Conservation (phyloP, 1,140 invertebrate genomes). For the Drosophila ogumai region DNA sequence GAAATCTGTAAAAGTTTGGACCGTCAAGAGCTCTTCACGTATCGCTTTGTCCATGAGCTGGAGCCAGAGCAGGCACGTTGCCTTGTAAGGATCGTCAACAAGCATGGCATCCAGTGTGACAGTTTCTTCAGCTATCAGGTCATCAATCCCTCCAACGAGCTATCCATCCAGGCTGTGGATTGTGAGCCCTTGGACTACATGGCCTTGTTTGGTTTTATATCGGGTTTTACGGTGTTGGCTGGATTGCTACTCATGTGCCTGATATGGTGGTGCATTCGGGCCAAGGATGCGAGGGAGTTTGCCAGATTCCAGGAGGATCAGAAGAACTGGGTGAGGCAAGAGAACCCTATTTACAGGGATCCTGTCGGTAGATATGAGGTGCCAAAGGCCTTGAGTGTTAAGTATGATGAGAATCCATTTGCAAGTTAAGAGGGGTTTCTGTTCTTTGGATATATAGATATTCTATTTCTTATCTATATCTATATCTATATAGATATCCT, state of each 20-base stretch:
- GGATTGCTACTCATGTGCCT: slow-evolving; percentile 85
- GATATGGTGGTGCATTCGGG: slow-evolving; percentile 84
- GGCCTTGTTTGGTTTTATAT: slow-evolving; percentile 77
- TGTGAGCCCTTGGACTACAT: slow-evolving; percentile 80
- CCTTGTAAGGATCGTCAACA: slow-evolving; percentile 84
- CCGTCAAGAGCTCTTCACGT: slow-evolving; percentile 52
- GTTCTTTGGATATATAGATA: not conserved
- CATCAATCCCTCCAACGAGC: slow-evolving; percentile 67
- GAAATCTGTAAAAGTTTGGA: slow-evolving; percentile 64
- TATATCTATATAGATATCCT: not conserved
- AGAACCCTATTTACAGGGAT: slow-evolving; percentile 87
- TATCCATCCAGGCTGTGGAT: slow-evolving; percentile 82
- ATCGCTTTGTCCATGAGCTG: slow-evolving; percentile 62
- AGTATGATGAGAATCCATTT: slow-evolving; percentile 70
- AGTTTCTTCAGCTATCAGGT: slow-evolving; percentile 86
- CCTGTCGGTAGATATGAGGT: slow-evolving; percentile 86
- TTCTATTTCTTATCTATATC: too few relatives aligned
- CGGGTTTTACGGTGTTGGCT: slow-evolving; percentile 83
- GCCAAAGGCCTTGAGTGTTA: slow-evolving; percentile 80
- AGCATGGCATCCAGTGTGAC: slow-evolving; percentile 85
- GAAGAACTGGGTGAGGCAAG: slow-evolving; percentile 77
- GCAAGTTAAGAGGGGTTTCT: slow-evolving; percentile 32
- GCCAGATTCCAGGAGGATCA: slow-evolving; percentile 85
- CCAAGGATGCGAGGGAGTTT: slow-evolving; percentile 86
- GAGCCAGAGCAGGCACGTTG: slow-evolving; percentile 67